Conservation (phyloP, 2,888 invertebrate genomes). For the Magallana nippona region DNA sequence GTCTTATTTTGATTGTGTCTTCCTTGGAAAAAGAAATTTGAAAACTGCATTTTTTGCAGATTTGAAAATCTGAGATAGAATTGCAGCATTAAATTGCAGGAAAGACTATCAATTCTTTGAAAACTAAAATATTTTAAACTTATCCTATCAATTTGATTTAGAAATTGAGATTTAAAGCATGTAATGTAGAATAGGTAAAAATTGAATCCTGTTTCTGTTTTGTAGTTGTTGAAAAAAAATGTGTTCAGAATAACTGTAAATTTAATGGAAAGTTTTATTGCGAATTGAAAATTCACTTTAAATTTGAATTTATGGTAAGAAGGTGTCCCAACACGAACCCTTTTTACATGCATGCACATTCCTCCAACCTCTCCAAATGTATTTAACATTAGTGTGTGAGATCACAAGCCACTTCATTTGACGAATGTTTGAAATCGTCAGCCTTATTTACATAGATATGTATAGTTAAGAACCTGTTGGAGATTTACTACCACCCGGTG, state of each 20-base stretch:
- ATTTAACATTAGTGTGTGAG: slow-evolving; percentile 1
- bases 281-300: background rate
- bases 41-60: too few species aligned
- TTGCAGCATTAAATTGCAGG: too few species aligned
- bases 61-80: too few species aligned
- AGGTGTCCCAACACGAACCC: slow-evolving; percentile 10
- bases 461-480: background rate
- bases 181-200: too few species aligned
- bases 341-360: slow-evolving; percentile 2
- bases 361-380: background rate
- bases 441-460: slow-evolving; percentile 16
- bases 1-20: too few species aligned
- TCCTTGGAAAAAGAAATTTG: too few species aligned
- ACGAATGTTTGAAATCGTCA: slow-evolving; percentile 24
- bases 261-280: background rate
- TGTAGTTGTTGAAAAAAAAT: background rate
- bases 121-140: too few species aligned
- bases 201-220: too few species aligned
- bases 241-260: background rate
- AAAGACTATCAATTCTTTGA: too few species aligned
- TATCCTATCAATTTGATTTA: too few species aligned
- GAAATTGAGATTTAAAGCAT: too few species aligned
- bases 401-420: slow-evolving; percentile 20
- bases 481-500: slow-evolving; percentile 22
- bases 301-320: slow-evolving; percentile 1